Evolutionary conservation across 2,113 vertebrate species (phyloP).

Genomic region (Mormyrus lacerda): DNA sequence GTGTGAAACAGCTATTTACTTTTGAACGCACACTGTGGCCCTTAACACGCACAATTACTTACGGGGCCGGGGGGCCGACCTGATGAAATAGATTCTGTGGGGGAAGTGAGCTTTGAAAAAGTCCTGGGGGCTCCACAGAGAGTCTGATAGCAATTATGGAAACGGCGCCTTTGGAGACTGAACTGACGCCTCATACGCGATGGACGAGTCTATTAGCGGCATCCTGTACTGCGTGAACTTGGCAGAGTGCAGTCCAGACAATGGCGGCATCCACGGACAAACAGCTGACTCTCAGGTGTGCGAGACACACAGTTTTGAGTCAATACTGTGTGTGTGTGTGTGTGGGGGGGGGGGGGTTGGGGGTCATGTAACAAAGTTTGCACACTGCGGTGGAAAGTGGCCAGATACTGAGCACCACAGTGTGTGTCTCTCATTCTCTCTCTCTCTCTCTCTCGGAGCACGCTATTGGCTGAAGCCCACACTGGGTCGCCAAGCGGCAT

Average conservation of each 20-base stretch:
- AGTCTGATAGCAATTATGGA: conserved; percentile 9
- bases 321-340: neutral
- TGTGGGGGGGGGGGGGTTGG: neutral
- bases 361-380: neutral
- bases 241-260: neutral
- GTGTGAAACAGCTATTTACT: conserved; percentile 3
- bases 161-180: neutral
- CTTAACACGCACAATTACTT: conserved; percentile 7
- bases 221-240: neutral
- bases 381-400: neutral
- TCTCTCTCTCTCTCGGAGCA: neutral
- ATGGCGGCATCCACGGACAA: neutral
- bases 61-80: neutral
- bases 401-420: neutral
- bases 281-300: neutral
- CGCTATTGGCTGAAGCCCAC: neutral
- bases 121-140: neutral
- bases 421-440: too few relatives aligned
- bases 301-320: neutral
- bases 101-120: neutral
- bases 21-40: neutral
- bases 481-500: conserved; percentile 22
- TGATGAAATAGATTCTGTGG: conserved; percentile 8
- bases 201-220: neutral
- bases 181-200: neutral